These are phyloP conservation scores for Paradoxurus hermaphroditus DNA, from an alignment of 2,113 vertebrate species.

Conservation along the genomic window DNA sequence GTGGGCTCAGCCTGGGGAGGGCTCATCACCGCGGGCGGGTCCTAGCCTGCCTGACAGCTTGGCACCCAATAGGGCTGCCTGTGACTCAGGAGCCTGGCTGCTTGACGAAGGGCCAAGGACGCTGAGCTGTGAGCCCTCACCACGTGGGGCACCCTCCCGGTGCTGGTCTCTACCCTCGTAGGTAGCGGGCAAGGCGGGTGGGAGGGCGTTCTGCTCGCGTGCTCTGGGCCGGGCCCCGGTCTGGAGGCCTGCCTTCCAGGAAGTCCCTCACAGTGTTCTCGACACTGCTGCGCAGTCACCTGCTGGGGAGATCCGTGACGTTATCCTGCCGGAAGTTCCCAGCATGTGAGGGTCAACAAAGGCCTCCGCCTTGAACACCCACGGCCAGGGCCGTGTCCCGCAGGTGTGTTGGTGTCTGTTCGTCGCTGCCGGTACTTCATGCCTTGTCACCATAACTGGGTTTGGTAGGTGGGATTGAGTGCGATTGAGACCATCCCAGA, in stretches of 20 bases:
- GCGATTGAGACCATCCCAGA: accelerated
- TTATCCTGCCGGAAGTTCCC: neutral
- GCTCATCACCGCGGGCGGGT: accelerated
- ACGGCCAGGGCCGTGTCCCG: neutral
- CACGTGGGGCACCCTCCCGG: neutral
- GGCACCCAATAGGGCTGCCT: neutral
- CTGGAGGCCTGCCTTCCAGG: neutral
- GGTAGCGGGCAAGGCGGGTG: neutral
- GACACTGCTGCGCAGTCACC: no score
- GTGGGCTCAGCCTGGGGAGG: neutral
- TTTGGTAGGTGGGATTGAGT: neutral
- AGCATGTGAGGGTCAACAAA: neutral
- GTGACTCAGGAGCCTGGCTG: neutral
- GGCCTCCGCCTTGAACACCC: neutral
- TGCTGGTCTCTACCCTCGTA: neutral
- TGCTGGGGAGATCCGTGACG: neutral
- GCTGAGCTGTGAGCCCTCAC: neutral
- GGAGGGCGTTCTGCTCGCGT: accelerated
- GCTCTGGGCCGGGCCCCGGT: no score
- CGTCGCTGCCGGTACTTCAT: accelerated
- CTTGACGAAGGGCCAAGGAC: neutral
- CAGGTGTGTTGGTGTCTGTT: neutral
- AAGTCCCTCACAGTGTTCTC: neutral
- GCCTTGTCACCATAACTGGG: no score
- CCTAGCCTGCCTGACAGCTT: neutral